phyloP scores from a whole-genome alignment of 2,113 vertebrate genomes.

The Gymnobelideus leadbeateri region DNA sequence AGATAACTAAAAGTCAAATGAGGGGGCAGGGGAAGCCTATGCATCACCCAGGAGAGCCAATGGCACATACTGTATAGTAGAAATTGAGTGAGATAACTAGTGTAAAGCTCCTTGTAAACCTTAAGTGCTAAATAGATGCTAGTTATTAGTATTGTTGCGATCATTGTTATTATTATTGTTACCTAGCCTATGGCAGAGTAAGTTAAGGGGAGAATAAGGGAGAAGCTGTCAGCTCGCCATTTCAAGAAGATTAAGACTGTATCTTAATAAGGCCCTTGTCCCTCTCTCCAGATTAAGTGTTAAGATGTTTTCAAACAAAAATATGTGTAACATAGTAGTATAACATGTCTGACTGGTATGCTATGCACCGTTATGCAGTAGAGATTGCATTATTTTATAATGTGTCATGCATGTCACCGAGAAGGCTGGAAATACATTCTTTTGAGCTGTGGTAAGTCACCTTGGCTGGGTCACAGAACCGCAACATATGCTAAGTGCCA shows the following conservation, averaged over 20 bases:
- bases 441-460: conserved; percentile 57
- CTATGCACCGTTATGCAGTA: conserved; percentile 26
- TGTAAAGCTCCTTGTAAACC: neutral
- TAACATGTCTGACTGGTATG: conserved; percentile 62
- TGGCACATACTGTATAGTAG: neutral
- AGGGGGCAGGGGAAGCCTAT: neutral
- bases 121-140: neutral
- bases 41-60: neutral
- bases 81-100: neutral
- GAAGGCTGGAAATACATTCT: conserved; percentile 47
- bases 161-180: neutral
- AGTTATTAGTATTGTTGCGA: neutral
- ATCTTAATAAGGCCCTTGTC: neutral
- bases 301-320: conserved; percentile 46
- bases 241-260: conserved; percentile 25
- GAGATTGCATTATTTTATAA: conserved; percentile 54
- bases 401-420: conserved; percentile 57
- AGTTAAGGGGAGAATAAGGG: neutral
- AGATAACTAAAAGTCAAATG: neutral
- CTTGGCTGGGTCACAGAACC: conserved; percentile 57
- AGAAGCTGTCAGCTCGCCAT: neutral
- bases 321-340: conserved; percentile 35
- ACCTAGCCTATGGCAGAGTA: neutral
- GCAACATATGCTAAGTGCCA: conserved; percentile 55
- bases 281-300: conserved; percentile 31